Conservation (phyloP, 2,888 invertebrate species). For the Epiblema foenella region DNA sequence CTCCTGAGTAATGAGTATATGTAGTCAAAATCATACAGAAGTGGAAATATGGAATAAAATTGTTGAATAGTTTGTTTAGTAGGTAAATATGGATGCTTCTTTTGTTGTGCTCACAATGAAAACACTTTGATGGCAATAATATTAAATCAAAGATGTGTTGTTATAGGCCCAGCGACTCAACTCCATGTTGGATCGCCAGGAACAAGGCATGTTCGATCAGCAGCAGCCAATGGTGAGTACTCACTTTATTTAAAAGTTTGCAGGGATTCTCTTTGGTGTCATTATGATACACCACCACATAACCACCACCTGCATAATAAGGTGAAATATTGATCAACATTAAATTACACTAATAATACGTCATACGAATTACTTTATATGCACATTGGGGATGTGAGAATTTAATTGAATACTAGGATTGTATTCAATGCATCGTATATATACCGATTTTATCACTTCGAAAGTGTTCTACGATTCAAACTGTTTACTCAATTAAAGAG, state of each 20-base stretch:
- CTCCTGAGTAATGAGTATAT: too few species aligned
- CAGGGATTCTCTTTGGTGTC: neutral
- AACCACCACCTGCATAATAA: neutral
- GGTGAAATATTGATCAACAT: neutral
- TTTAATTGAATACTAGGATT: neutral
- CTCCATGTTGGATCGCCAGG: conserved; percentile 89
- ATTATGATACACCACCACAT: neutral
- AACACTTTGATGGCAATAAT: conserved; percentile 1
- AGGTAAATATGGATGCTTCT: neutral
- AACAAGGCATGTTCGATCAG: conserved; percentile 85
- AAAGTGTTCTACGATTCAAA: neutral
- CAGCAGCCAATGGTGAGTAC: conserved; percentile 81
- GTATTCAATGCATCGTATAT: neutral
- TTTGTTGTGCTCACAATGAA: neutral
- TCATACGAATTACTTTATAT: neutral
- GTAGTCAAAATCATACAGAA: too few species aligned
- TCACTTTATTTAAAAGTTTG: conserved; percentile 44
- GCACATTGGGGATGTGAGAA: neutral
- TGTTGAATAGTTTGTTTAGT: neutral
- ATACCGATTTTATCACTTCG: neutral
- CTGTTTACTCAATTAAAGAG: neutral
- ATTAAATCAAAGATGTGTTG: conserved; percentile 27
- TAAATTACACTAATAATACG: too few species aligned
- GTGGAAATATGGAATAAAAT: too few species aligned
- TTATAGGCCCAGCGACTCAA: conserved; percentile 86